phyloP scores from a whole-genome alignment of 1,140 invertebrate species.

The Xylocopa sonorina region DNA sequence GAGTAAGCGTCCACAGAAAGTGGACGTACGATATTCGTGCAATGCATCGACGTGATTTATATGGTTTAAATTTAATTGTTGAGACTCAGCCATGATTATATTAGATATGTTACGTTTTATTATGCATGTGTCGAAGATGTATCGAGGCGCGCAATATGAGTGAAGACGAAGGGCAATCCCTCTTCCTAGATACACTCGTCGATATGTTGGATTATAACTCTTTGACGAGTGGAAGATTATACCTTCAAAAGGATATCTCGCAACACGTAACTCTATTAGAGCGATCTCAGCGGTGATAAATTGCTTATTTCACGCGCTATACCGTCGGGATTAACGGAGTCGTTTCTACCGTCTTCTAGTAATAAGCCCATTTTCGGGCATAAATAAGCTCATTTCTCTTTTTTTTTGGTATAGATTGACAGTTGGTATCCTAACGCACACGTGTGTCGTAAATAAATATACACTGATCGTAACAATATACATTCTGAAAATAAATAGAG shows the following conservation, averaged over 20 bases:
- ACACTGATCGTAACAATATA: slow-evolving; percentile 39
- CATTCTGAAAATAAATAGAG: slow-evolving; percentile 62
- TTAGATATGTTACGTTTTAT: slow-evolving; percentile 62
- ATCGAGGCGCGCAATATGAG: slow-evolving; percentile 12
- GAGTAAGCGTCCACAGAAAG: too few species aligned
- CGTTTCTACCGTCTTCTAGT: neutral
- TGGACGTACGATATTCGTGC: too few species aligned
- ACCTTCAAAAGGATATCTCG: slow-evolving; percentile 15
- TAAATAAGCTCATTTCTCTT: slow-evolving; percentile 55
- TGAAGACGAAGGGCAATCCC: slow-evolving; percentile 33
- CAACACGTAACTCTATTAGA: neutral
- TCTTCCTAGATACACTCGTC: slow-evolving; percentile 6
- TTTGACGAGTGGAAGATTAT: slow-evolving; percentile 31
- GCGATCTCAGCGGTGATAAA: slow-evolving; percentile 5
- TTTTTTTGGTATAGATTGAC: slow-evolving; percentile 57
- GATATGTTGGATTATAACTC: slow-evolving; percentile 27
- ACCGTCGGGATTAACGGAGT: slow-evolving; percentile 23
- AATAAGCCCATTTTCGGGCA: slow-evolving; percentile 32
- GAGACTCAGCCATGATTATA: slow-evolving; percentile 29
- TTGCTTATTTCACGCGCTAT: slow-evolving; percentile 13
- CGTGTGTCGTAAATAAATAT: slow-evolving; percentile 58
- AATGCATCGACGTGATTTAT: too few species aligned
- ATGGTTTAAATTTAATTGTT: slow-evolving; percentile 42
- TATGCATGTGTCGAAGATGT: slow-evolving; percentile 42
- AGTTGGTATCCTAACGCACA: slow-evolving; percentile 37